Conservation (phyloP, 1,140 invertebrate species). For the Aleiodes sp. region DNA sequence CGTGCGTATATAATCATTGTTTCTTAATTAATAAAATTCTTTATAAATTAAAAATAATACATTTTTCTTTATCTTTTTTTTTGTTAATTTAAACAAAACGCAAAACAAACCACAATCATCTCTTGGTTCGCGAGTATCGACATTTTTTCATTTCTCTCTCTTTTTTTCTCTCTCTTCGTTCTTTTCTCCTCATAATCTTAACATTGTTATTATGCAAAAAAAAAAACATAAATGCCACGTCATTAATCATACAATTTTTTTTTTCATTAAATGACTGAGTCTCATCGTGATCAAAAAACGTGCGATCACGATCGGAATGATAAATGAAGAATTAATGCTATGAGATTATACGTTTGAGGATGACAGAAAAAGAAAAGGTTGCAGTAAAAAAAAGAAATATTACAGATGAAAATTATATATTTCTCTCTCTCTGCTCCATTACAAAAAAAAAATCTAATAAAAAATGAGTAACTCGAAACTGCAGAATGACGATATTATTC, state of each 20-base stretch:
- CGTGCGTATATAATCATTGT: background rate
- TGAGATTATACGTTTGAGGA: slow-evolving; percentile 2
- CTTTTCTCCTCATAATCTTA: background rate
- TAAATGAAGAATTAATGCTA: slow-evolving; percentile 13
- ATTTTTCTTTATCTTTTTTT: slow-evolving; percentile 2
- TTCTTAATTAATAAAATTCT: background rate
- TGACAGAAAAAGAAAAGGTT: background rate
- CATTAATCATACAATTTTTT: slow-evolving; percentile 10
- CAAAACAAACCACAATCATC: background rate
- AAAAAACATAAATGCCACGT: slow-evolving; percentile 23
- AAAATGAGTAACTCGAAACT: slow-evolving; percentile 43
- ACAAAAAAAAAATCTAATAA: slow-evolving; percentile 20
- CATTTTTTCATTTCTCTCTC: background rate
- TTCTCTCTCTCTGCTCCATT: slow-evolving; percentile 31
- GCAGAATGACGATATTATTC: slow-evolving; percentile 32
- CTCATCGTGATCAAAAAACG: background rate
- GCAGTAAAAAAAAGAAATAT: background rate
- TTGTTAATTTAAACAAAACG: background rate
- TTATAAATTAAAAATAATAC: slow-evolving; percentile 23
- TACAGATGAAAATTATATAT: background rate
- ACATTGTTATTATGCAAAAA: slow-evolving; percentile 23
- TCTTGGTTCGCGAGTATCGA: slow-evolving; percentile 27
- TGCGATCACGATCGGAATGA: slow-evolving; percentile 20
- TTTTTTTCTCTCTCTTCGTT: background rate
- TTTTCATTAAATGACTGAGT: slow-evolving; percentile 23